A percentile compares a stretch with the other conserved stretches of the same genome.
Conservation (phyloP, 2,113 vertebrate genomes). For the Serinus canaria region DNA sequence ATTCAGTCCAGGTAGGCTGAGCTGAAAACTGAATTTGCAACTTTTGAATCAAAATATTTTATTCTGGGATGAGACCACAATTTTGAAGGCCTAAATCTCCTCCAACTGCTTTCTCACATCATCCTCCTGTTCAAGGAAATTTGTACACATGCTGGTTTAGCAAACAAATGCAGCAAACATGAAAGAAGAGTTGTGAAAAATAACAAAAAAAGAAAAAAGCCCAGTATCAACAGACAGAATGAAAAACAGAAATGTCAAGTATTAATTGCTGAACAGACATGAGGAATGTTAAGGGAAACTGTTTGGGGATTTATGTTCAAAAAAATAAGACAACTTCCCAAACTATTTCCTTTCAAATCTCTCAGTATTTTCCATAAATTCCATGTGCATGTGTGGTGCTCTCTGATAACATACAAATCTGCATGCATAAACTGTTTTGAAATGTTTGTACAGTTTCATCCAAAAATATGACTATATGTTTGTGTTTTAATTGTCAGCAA, state of each 20-base stretch:
- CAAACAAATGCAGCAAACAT: neutral
- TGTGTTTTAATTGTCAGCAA: conserved; percentile 46
- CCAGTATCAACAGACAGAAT: neutral
- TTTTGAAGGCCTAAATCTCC: neutral
- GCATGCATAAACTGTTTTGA: conserved; percentile 61
- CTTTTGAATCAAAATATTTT: neutral
- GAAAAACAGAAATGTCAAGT: neutral
- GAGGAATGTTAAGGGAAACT: conserved; percentile 55
- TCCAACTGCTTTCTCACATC: neutral
- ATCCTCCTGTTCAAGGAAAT: neutral
- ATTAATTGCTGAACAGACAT: neutral
- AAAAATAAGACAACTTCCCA: conserved; percentile 48
- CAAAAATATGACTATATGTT: conserved; percentile 59
- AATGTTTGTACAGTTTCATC: conserved; percentile 60
- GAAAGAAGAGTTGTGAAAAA: neutral
- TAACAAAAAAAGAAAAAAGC: neutral
- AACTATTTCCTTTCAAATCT: conserved; percentile 59
- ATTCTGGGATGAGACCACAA: neutral
- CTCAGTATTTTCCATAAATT: conserved; percentile 57
- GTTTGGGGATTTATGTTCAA: conserved; percentile 49
- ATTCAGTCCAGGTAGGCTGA: neutral
- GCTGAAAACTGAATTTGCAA: neutral
- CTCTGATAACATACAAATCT: conserved; percentile 60
- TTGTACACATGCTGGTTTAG: neutral
- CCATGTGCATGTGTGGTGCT: conserved; percentile 48